A percentile compares a stretch with the other conserved stretches of the same genome.
These are phyloP conservation scores for Helicolenus hilgendorfi DNA, from an alignment of 2,797 vertebrate genomes.

Conservation along the genomic window DNA sequence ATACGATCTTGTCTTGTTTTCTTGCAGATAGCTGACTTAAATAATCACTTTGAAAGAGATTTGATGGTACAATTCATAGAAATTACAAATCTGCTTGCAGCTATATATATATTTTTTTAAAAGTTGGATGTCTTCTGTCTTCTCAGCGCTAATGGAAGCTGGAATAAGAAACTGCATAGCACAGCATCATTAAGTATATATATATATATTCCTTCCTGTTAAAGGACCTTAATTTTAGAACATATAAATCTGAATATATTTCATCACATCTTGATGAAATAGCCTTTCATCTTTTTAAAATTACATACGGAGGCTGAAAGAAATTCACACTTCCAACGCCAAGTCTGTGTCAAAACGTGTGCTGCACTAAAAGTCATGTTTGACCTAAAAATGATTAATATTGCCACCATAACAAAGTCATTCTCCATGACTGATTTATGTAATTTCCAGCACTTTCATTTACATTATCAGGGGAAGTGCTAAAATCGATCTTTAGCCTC, in stretches of 20 bases:
- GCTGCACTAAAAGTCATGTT: conserved; percentile 57
- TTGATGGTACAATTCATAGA: not conserved
- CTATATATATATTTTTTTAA: not conserved
- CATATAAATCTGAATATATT: conserved; percentile 63
- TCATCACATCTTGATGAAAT: conserved; percentile 68
- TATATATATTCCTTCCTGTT: conserved; percentile 18
- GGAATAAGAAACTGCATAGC: conserved; percentile 46
- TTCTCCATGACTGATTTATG: conserved; percentile 74
- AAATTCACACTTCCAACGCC: conserved; percentile 47
- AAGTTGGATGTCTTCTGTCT: not conserved
- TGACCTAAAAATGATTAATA: conserved; percentile 75
- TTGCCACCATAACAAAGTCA: conserved; percentile 66
- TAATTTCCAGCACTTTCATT: conserved; percentile 64
- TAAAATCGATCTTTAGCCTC: conserved; percentile 64
- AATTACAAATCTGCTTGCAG: conserved; percentile 11
- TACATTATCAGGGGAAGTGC: conserved; percentile 59
- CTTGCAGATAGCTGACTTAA: not conserved
- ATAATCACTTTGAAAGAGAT: not conserved
- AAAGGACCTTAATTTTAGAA: conserved; percentile 56
- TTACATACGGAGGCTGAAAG: conserved; percentile 31
- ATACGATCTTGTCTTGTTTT: not conserved
- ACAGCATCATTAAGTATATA: conserved; percentile 51
- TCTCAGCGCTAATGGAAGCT: conserved; percentile 22
- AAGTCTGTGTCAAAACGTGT: conserved; percentile 56
- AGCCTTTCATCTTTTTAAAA: conserved; percentile 63